Evolutionary conservation across 2,888 invertebrate genomes (phyloP).

Genomic region (Phymatocera aterrima): DNA sequence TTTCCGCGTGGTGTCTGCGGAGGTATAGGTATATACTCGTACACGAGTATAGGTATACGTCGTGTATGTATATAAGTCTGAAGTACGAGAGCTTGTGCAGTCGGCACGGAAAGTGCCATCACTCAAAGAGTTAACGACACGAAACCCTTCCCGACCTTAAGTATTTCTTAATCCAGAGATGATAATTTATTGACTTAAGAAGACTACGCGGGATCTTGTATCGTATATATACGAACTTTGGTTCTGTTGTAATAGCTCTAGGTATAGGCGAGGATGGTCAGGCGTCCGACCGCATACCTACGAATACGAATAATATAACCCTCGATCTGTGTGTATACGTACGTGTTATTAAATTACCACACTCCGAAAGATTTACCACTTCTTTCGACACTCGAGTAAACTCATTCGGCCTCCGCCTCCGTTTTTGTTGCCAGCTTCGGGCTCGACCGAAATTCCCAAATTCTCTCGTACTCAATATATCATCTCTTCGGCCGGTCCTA

Average conservation of each 20-base stretch:
- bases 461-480: no score
- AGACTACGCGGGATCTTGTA: conserved; percentile 15
- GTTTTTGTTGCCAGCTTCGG: no score
- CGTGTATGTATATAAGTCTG: no score
- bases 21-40: no score
- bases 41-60: no score
- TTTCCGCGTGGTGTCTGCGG: conserved; percentile 37
- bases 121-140: conserved; percentile 48
- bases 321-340: no score
- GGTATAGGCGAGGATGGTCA: neutral
- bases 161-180: conserved; percentile 65
- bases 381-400: conserved; percentile 63
- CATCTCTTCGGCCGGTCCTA: no score
- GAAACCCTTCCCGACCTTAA: conserved; percentile 33
- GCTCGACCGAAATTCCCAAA: no score
- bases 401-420: conserved; percentile 26
- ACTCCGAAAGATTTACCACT: conserved; percentile 67
- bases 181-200: conserved; percentile 69
- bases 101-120: conserved; percentile 54
- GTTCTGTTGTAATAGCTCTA: neutral
- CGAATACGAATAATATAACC: conserved; percentile 7
- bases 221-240: neutral
- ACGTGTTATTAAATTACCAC: conserved; percentile 70
- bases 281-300: conserved; percentile 18
- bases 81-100: conserved; percentile 15